phyloP scores from a whole-genome alignment of 2,797 vertebrate species.

The Coccyzus lansbergi region DNA sequence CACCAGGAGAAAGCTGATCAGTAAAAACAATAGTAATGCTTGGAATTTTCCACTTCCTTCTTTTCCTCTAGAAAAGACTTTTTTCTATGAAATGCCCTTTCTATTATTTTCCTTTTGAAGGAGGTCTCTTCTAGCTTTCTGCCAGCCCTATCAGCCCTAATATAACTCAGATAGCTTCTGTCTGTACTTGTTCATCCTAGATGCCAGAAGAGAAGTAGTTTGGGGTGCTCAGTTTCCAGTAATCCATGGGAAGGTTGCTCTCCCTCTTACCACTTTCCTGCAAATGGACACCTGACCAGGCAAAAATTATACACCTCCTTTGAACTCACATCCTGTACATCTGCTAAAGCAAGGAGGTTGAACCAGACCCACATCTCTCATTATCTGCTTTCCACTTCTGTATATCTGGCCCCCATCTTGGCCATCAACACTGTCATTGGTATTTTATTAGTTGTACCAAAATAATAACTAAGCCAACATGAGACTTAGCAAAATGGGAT shows the following conservation, averaged over 20 bases:
- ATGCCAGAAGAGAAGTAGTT: neutral
- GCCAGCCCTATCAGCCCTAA: neutral
- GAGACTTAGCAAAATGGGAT: neutral
- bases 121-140: neutral
- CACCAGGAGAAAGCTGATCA: neutral
- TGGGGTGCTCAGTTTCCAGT: neutral
- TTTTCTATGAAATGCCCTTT: neutral
- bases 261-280: neutral
- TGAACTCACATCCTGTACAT: neutral
- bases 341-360: neutral
- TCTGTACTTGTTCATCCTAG: neutral
- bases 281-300: neutral
- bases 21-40: neutral
- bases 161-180: neutral
- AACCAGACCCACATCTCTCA: neutral
- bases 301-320: neutral
- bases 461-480: neutral
- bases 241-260: rapidly evolving
- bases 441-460: neutral
- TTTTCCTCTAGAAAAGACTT: neutral
- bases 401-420: neutral
- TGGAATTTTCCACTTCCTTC: constrained; percentile 1
- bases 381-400: neutral
- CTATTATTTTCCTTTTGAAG: neutral
- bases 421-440: neutral